Evolutionary conservation across 1,140 invertebrate genomes (phyloP).

Genomic region (Rhyacophila brunnea): DNA sequence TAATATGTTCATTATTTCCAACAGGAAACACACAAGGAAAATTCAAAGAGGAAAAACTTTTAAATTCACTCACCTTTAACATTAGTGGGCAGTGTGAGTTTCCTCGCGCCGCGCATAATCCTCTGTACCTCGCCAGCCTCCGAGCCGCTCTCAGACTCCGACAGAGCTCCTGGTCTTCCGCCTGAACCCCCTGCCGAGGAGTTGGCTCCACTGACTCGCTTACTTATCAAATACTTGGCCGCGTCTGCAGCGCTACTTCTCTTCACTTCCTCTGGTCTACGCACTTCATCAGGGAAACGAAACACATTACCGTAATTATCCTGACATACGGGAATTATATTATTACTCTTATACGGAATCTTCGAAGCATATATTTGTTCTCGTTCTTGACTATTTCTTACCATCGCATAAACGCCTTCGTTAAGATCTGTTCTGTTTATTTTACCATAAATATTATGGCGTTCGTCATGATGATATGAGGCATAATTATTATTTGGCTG

Average conservation of each 20-base stretch:
- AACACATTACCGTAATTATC: no score
- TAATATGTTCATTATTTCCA: no score
- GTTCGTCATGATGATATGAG: neutral
- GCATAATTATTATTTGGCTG: no score
- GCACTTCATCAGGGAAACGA: neutral
- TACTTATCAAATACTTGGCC: neutral
- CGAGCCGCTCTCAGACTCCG: constrained; percentile 63
- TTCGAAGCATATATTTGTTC: no score
- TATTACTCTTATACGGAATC: no score
- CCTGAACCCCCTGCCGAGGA: constrained; percentile 19
- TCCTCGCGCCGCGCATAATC: constrained; percentile 54
- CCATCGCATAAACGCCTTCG: constrained; percentile 6
- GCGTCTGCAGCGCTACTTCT: neutral
- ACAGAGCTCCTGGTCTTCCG: constrained; percentile 38
- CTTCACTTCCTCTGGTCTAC: neutral
- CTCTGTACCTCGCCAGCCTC: constrained; percentile 63
- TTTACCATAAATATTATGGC: constrained; percentile 13
- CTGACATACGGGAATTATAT: no score
- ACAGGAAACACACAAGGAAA: no score
- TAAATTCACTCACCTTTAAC: no score
- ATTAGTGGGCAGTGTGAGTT: no score
- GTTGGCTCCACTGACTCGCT: constrained; percentile 35
- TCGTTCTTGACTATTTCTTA: neutral
- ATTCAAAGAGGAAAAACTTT: no score
- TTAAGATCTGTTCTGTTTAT: constrained; percentile 1